phyloP scores from a whole-genome alignment of 2,797 vertebrate genomes.

The Natrix natrix region DNA sequence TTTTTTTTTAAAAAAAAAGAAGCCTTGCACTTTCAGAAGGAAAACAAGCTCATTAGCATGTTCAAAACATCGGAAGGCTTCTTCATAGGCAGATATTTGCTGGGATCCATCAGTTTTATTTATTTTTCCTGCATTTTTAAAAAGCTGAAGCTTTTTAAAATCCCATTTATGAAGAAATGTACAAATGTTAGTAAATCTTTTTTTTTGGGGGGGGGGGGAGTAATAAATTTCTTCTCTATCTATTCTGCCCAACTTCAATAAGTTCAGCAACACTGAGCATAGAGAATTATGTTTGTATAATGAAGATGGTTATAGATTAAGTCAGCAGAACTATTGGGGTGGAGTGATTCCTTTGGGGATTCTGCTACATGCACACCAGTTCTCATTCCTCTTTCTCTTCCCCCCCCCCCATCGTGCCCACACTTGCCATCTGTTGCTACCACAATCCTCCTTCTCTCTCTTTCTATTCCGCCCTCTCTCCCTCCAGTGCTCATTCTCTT shows the following conservation, averaged over 20 bases:
- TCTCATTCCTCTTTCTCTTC: not conserved
- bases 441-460: not conserved
- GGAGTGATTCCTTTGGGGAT: not conserved
- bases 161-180: not conserved
- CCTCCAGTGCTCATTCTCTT: not conserved
- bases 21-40: not conserved
- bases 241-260: not conserved
- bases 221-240: not conserved
- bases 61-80: not conserved
- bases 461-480: not conserved
- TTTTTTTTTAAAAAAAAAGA: too few relatives aligned
- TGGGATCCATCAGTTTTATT: not conserved
- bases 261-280: not conserved
- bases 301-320: not conserved
- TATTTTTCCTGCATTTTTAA: not conserved
- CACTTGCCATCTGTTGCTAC: not conserved
- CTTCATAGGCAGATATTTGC: not conserved
- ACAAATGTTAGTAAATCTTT: not conserved
- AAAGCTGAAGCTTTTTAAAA: not conserved
- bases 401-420: not conserved
- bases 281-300: not conserved
- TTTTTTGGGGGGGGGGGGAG: accelerated
- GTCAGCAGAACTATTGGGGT: not conserved
- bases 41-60: not conserved
- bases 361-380: not conserved